Percentiles rank a stretch among this genome's conserved stretches.
These are phyloP conservation scores for Tinamus major DNA, from an alignment of 2,797 vertebrate genomes.

Conservation along the genomic window DNA sequence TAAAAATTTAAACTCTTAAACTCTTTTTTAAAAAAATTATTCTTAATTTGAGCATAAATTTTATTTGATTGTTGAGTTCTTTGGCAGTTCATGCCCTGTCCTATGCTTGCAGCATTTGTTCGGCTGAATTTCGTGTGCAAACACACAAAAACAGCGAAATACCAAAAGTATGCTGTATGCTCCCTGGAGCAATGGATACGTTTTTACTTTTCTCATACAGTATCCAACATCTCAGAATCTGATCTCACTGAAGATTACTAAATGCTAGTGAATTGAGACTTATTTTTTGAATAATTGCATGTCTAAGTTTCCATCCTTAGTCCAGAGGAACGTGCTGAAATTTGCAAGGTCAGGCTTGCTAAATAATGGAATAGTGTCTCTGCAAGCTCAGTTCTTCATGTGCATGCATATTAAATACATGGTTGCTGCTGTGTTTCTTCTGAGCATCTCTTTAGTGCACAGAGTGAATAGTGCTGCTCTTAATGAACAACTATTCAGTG, in stretches of 20 bases:
- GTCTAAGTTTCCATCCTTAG: constrained; percentile 36
- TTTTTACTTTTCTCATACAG: not conserved
- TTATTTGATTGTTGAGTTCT: not conserved
- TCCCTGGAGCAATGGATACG: not conserved
- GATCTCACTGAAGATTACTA: not conserved
- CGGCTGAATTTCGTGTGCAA: not conserved
- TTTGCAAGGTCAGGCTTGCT: constrained; percentile 64
- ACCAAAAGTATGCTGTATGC: not conserved
- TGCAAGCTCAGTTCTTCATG: constrained; percentile 33
- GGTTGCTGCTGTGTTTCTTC: constrained; percentile 60
- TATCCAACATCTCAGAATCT: not conserved
- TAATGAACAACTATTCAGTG: constrained; percentile 71
- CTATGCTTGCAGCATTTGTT: not conserved
- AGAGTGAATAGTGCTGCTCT: constrained; percentile 47
- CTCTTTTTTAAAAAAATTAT: not conserved
- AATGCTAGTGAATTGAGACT: constrained; percentile 14
- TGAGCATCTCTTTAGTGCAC: constrained; percentile 48
- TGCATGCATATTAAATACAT: constrained; percentile 66
- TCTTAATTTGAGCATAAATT: not conserved
- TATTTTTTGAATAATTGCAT: not conserved
- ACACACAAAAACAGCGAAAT: not conserved
- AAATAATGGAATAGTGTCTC: constrained; percentile 44
- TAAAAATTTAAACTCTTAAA: not conserved
- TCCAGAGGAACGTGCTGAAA: constrained; percentile 53
- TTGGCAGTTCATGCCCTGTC: not conserved